Base-by-base conservation (phyloP, 2,113 vertebrate genomes). In the Mixornis gularis region DNA sequence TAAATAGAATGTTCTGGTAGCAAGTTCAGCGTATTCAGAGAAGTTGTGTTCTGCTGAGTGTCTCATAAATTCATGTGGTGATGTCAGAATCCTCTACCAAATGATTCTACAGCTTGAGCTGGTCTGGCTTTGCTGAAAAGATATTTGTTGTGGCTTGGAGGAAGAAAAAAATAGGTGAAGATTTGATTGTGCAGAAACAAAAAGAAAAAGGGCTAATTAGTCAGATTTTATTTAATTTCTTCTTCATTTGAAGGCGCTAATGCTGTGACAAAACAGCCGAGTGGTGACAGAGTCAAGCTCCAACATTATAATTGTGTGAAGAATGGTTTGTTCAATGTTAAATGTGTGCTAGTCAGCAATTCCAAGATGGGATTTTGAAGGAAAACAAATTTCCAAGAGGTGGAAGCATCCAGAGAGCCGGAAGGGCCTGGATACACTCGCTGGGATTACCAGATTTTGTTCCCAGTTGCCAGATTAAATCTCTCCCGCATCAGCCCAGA, bases 381-480 rank as follows among this genome's bases (percentile, higher is more conserved):
- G 24, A 65, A 85, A 80, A 78, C 5, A 19, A 17, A 9, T 49
- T 17, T 32, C 51, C 38, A 41, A 15, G 65, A 29, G 41, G 51
- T 68, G 44, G 72, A 59, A 86, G 13, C 59, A n/a, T 9, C 29
- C 53, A 56, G 87, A 56, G 87, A 66, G 66, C 2, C 26, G 56
- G 46, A 13, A 17, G 51, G 64, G 44, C 52, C 63, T 70, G 77
- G 32, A 3, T 36, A 0, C 19, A 0, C 79, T 48, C 25, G 0
- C 17, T 38, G 76, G 38, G 79, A n/a, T 58, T 22, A 18, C 13
- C 27, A n/a, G 41, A 7, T 70, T 62, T 18, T 10, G 36, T 27
- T 66, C 46, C 10, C 9, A 32, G 22, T 15, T 83, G 52, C 17
- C 49, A 36, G 36, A 29, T 30, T 14, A 53, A 48, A 48, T 12